Conservation (phyloP, 2,113 vertebrate species). For the Dicerorhinus sumatrensis region DNA sequence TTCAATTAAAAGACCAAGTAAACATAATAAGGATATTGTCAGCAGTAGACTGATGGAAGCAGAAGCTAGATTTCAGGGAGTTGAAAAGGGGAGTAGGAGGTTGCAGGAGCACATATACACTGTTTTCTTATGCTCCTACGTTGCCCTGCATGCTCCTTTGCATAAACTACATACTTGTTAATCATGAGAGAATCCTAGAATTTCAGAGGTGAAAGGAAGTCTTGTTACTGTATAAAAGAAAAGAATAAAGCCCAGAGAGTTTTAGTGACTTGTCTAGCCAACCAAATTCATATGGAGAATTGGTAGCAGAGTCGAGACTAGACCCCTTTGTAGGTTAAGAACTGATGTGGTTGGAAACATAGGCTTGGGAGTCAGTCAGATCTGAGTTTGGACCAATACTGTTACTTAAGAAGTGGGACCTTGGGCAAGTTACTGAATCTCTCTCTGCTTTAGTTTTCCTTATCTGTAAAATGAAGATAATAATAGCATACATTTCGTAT, state of each 20-base stretch:
- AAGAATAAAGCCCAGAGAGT: background rate
- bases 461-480: background rate
- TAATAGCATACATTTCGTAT: background rate
- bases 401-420: background rate
- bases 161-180: background rate
- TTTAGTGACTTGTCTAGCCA: background rate
- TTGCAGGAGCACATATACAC: background rate
- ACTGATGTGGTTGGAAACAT: background rate
- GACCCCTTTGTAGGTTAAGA: background rate
- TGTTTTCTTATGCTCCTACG: slow-evolving; percentile 4
- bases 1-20: background rate
- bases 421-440: background rate
- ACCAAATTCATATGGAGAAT: background rate
- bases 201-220: background rate
- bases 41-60: background rate
- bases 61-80: background rate
- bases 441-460: background rate
- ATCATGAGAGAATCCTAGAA: background rate
- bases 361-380: background rate
- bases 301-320: background rate
- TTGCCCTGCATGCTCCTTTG: background rate
- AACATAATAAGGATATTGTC: background rate
- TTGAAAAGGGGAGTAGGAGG: background rate
- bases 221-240: background rate
- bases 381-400: background rate